Base-by-base conservation (phyloP, 2,888 invertebrate species). In the Yponomeuta evonymella region DNA sequence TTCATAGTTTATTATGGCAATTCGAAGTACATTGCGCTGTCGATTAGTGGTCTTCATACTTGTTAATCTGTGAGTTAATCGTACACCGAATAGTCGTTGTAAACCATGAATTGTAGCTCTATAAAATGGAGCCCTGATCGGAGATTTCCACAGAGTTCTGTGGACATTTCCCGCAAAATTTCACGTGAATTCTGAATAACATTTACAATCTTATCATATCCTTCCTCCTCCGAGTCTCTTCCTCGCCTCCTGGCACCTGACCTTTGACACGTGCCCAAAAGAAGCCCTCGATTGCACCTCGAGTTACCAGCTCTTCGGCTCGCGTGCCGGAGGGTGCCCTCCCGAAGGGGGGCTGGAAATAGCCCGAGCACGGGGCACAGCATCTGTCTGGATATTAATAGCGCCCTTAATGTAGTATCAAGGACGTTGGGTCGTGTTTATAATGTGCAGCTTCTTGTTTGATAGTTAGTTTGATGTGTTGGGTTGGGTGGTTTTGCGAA, bases 321-420 rank as follows among this genome's bases (percentile, higher is more conserved):
- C 29, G 23, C 74, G 74, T 73, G 73, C 75, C 77, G 78, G 77
- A 79, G 76, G 75, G 76, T 66, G 51, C 29, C 23, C 62, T n/a
- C 23, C 78, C 81, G 83, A 84, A 79, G 83, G 79, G 23, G 76
- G 75, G 79, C 84, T 81, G 79, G 82, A 88, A 90, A 90, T 90
- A 90, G 84, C 83, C 83, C 73, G 73, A 80, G 89, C 89, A 88
- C 88, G 88, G 85, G 87, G 83, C 87, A 80, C 75, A 80, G 84
- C 90, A 89, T 90, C 90, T 89, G 90, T 85, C 76, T 72, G 75
- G 78, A 75, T 88, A 89, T 83, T 86, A 86, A 90, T 92, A 91
- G 89, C 82, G 76, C 87, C 90, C 88, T 85, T 88, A 86, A 86
- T 86, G 90, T 92, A 91, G 91, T 91, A 91, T 86, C 91, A 92